phyloP scores from a whole-genome alignment of 2,113 vertebrate species.

The Colossoma macropomum region DNA sequence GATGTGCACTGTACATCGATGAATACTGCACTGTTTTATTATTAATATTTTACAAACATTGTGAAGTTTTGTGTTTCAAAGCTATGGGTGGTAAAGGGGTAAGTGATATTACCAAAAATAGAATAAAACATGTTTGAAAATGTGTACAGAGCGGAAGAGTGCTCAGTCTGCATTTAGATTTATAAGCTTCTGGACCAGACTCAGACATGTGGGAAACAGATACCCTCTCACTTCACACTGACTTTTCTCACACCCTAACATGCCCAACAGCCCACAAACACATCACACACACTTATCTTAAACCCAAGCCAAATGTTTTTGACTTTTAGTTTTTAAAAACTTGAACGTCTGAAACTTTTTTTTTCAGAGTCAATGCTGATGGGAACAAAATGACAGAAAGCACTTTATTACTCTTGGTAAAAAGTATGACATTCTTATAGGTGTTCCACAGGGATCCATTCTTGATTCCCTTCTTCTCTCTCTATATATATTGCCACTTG shows the following conservation, averaged over 20 bases:
- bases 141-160: constrained; percentile 36
- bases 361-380: too few relatives aligned
- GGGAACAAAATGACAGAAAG: too few relatives aligned
- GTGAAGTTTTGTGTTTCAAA: not conserved
- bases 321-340: too few relatives aligned
- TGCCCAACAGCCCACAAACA: not conserved
- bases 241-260: not conserved
- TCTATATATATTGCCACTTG: too few relatives aligned
- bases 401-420: too few relatives aligned
- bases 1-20: too few relatives aligned
- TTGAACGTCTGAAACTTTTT: too few relatives aligned
- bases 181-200: constrained; percentile 55
- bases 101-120: not conserved
- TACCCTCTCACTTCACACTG: constrained; percentile 31
- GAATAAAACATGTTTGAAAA: constrained; percentile 39
- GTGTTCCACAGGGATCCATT: too few relatives aligned
- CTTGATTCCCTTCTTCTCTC: too few relatives aligned
- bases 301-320: too few relatives aligned
- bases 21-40: too few relatives aligned
- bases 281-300: not conserved
- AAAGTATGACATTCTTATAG: too few relatives aligned
- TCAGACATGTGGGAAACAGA: constrained; percentile 64
- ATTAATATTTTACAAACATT: not conserved
- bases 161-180: constrained; percentile 59
- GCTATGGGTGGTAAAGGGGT: not conserved